Evolutionary conservation across 2,113 vertebrate genomes (phyloP).

Genomic region (Conger conger): DNA sequence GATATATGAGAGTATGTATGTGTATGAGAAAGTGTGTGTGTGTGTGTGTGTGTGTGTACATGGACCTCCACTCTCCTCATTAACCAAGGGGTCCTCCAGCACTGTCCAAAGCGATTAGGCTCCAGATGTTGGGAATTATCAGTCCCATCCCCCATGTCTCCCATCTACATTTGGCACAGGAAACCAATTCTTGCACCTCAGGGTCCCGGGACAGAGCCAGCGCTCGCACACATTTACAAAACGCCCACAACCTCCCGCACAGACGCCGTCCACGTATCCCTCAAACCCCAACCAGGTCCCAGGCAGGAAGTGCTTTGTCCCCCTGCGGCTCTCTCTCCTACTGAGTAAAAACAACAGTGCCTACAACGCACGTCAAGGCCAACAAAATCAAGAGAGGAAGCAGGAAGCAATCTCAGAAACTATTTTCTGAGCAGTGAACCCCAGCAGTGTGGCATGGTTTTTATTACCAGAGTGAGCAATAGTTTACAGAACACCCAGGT

Average conservation of each 20-base stretch:
- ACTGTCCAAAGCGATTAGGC: not conserved
- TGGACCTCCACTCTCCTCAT: not conserved
- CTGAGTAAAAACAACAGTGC: slow-evolving; percentile 16
- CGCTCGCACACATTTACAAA: slow-evolving; percentile 60
- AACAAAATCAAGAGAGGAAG: slow-evolving; percentile 31
- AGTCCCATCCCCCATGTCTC: slow-evolving; percentile 20
- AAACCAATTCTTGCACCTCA: slow-evolving; percentile 43
- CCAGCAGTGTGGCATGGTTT: not conserved
- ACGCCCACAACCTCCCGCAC: not conserved
- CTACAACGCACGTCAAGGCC: slow-evolving; percentile 22
- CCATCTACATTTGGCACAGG: slow-evolving; percentile 19
- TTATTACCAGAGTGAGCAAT: not conserved
- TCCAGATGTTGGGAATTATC: slow-evolving; percentile 10
- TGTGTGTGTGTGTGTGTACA: not conserved
- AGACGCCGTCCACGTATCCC: not conserved
- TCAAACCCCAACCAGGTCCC: not conserved
- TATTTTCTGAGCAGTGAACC: slow-evolving; percentile 40
- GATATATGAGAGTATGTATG: not conserved
- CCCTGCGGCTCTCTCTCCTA: not conserved
- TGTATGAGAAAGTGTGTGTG: not conserved
- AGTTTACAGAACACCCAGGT: not conserved
- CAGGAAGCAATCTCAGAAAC: slow-evolving; percentile 51
- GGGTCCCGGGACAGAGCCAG: slow-evolving; percentile 45
- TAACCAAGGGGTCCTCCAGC: slow-evolving; percentile 13
- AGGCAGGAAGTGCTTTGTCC: not conserved